Evolutionary conservation across 35 echinoderm and acorn worm species (phyloP), one percentile per base, ranked within the genome.

Genomic region (Heliocidaris erythrogramma): DNA sequence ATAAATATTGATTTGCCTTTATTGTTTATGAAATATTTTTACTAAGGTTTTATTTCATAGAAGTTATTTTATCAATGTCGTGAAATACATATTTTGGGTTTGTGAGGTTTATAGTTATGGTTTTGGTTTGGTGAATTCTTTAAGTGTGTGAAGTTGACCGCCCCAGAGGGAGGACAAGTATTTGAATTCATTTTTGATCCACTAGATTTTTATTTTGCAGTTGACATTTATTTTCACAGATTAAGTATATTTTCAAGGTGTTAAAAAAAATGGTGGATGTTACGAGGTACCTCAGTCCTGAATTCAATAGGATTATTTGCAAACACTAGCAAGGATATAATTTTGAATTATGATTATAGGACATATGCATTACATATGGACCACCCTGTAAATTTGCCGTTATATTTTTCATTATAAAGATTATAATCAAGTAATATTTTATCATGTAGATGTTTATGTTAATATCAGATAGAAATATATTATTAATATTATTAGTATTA

Each of bases 391-490:
- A 5, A 78, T 78, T 78, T 78, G 65, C 65, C n/a, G 65, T 78
- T 78, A 78, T 78, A 78, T 78, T 78, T 78, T 78, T 78, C 65
- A 78, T 78, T 78, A 78, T 78, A 78, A 78, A 78, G 27, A 24
- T 78, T 78, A 78, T 78, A 78, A 78, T 78, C 65, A 78, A 78
- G 65, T 78, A 2, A 78, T 78, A 78, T 78, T 78, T 24, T 78
- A 78, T 78, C 14, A 89, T 89, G 31, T 89, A 89, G 87, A 89
- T 24, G 18, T 89, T 89, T 89, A 89, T 89, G 87, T 89, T 89
- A 32, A 89, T 48, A 89, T 89, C 30, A 89, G 32, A 42, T 89
- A 47, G 87, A 89, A 89, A 89, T 89, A 89, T 89, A 89, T 89
- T 78, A 78, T 78, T 78, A 27, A 27, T n/a, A 78, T 56, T 56